Conservation (phyloP, 2,113 vertebrate species). For the Brachirus orientalis region DNA sequence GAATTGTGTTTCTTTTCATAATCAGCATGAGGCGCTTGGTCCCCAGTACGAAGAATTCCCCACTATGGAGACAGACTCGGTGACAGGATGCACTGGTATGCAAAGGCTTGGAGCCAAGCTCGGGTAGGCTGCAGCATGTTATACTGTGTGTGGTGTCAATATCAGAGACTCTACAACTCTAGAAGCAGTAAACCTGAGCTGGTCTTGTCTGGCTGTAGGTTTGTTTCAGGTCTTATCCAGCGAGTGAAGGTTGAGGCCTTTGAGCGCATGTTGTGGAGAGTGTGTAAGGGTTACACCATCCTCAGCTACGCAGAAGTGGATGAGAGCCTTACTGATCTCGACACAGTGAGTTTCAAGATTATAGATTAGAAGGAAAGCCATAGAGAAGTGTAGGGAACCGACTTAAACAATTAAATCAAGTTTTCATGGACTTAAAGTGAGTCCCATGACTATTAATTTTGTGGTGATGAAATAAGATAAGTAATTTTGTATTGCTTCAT, state of each 20-base stretch:
- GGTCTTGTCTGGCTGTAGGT: slow-evolving; percentile 76
- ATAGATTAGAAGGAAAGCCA: too few species aligned
- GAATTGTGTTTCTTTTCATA: slow-evolving; percentile 57
- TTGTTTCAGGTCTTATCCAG: slow-evolving; percentile 93
- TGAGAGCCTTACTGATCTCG: slow-evolving; percentile 87
- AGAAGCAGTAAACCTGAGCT: background rate
- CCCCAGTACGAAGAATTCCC: slow-evolving; percentile 92
- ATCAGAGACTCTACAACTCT: too few species aligned
- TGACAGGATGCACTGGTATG: slow-evolving; percentile 90
- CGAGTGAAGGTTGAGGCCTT: slow-evolving; percentile 93
- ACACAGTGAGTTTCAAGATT: slow-evolving; percentile 85
- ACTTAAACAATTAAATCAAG: too few species aligned
- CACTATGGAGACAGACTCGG: slow-evolving; percentile 87
- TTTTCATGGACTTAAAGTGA: too few species aligned
- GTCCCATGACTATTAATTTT: background rate
- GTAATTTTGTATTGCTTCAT: too few species aligned
- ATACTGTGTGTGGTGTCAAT: background rate
- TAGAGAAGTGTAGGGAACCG: too few species aligned
- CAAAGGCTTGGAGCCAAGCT: slow-evolving; percentile 95
- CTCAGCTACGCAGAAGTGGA: slow-evolving; percentile 92
- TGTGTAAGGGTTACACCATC: slow-evolving; percentile 95
- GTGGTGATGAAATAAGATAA: too few species aligned
- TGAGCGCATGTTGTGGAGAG: slow-evolving; percentile 96
- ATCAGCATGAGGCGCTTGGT: slow-evolving; percentile 87
- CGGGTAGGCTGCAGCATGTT: slow-evolving; percentile 82